These are phyloP conservation scores for Natator depressus DNA, from an alignment of 2,113 vertebrate species.

Conservation along the genomic window DNA sequence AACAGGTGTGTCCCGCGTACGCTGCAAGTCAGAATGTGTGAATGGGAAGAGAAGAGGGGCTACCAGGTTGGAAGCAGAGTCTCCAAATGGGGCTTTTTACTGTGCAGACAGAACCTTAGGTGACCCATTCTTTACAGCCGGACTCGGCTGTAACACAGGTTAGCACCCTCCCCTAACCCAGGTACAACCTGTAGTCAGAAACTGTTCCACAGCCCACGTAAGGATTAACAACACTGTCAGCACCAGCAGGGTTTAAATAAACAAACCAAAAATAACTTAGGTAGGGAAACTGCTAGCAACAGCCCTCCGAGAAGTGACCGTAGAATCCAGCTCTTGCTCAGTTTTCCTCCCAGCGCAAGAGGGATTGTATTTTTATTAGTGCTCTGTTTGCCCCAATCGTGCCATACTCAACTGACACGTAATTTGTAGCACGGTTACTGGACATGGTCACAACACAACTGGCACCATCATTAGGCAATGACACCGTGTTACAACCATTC, in stretches of 20 bases:
- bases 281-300: not conserved
- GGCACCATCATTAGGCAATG: constrained; percentile 22
- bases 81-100: accelerated
- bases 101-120: not conserved
- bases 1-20: not conserved
- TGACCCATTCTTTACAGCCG: not conserved
- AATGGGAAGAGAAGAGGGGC: not conserved
- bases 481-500: not conserved
- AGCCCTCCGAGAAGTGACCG: constrained; percentile 18
- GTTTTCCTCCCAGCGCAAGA: constrained; percentile 3
- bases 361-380: constrained; percentile 33
- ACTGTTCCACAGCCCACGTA: not conserved
- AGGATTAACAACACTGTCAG: constrained; percentile 12
- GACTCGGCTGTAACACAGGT: not conserved
- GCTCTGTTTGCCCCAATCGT: not conserved
- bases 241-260: not conserved
- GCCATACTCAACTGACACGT: constrained; percentile 6
- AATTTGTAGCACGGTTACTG: constrained; percentile 41
- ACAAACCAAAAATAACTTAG: not conserved
- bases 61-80: not conserved
- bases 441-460: not conserved
- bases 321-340: constrained; percentile 12
- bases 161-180: accelerated
- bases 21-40: not conserved
- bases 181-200: not conserved